Evolutionary conservation across 2,888 invertebrate genomes (phyloP), one percentile per base, ranked within the genome.

Genomic region (Tineola bisselliella): DNA sequence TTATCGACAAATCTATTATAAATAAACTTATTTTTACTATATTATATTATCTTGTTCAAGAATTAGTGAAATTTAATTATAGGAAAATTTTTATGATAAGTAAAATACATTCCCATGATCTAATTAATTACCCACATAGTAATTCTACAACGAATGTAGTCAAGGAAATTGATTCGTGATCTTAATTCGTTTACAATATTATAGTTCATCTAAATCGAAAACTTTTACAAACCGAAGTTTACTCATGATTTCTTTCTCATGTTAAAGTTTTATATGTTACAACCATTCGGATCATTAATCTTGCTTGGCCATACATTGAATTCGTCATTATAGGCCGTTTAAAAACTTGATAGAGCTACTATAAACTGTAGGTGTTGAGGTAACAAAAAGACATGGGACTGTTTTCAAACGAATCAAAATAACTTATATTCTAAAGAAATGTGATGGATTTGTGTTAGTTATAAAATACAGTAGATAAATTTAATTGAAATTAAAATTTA

Each of bases 391-490:
- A 18, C 18, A 15, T 33, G 33, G 33, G 58, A 12, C 75, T 65
- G 72, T 74, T 4, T 38, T 38, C 38, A 75, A 81, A 77, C 79
- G 83, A 86, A 83, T 77, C 75, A 79, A 76, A 62, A 76, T 73
- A 86, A 86, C 87, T 80, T 81, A 87, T 87, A 87, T 87, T 87
- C 87, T 87, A 87, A 87, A 87, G 75, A 73, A 87, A 81, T 87
- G 87, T 87, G 87, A 87, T 87, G 84, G 81, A 82, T 83, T 81
- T 84, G 81, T 79, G 79, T 84, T 84, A 84, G 81, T 59, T 54
- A 30, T 48, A 60, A 58, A 25, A 17, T 33, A 58, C 33, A 8
- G n/a, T 58, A 58, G 33, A 15, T 58, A 58, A 58, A 33, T 58
- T 31, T 15, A 58, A 58, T 19, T 58, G n/a, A 33, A 58, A 13